Evolutionary conservation across 1,140 invertebrate species (phyloP).

Genomic region (Aphidius ervi): DNA sequence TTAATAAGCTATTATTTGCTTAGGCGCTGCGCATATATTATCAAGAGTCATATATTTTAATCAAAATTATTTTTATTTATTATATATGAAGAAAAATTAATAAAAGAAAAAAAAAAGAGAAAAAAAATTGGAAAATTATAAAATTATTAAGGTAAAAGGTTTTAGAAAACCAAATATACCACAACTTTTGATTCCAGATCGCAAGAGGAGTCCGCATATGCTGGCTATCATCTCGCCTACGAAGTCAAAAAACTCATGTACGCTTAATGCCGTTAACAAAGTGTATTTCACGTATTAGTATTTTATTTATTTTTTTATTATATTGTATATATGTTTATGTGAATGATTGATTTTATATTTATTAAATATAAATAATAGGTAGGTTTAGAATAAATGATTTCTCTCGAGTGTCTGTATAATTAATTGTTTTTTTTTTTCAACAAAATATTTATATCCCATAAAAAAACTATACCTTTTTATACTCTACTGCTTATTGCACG

Average conservation of each 20-base stretch:
- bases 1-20: slow-evolving; percentile 9
- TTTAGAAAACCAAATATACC: slow-evolving; percentile 39
- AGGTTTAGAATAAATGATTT: too few relatives aligned
- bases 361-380: too few relatives aligned
- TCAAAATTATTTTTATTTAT: too few relatives aligned
- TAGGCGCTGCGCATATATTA: background rate
- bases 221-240: slow-evolving; percentile 97
- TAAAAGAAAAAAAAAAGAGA: background rate
- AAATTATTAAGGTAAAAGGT: slow-evolving; percentile 12
- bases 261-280: slow-evolving; percentile 61
- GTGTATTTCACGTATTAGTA: slow-evolving; percentile 27
- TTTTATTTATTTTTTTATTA: slow-evolving; percentile 16
- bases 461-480: too few relatives aligned
- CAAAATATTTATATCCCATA: too few relatives aligned
- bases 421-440: too few relatives aligned
- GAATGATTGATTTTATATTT: too few relatives aligned
- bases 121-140: slow-evolving; percentile 3
- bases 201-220: slow-evolving; percentile 84
- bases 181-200: slow-evolving; percentile 65
- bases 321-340: too few relatives aligned
- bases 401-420: too few relatives aligned
- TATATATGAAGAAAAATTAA: too few relatives aligned
- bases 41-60: too few relatives aligned
- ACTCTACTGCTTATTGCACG: too few relatives aligned
- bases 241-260: slow-evolving; percentile 99